A percentile compares a stretch with the other conserved stretches of the same genome.
Conservation (phyloP, 2,113 vertebrate genomes). For the Ictalurus furcatus region DNA sequence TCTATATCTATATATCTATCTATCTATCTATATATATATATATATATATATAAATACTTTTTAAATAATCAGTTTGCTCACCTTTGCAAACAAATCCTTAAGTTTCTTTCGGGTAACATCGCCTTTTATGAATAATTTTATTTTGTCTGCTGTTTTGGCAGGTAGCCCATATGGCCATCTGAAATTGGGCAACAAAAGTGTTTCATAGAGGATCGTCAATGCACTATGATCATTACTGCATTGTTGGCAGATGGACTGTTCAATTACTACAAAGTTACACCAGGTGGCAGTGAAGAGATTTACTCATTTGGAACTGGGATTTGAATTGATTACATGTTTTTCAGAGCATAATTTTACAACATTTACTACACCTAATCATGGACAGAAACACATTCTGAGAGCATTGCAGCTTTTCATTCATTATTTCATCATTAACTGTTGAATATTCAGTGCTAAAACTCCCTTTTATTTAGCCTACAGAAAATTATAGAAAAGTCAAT, state of each 20-base stretch:
- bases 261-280: not conserved
- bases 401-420: slow-evolving; percentile 4
- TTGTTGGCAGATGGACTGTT: not conserved
- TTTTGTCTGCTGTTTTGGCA: not conserved
- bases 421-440: not conserved
- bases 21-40: no score
- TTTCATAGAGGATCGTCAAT: not conserved
- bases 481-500: not conserved
- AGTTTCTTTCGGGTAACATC: not conserved
- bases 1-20: no score
- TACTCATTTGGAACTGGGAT: not conserved
- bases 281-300: slow-evolving; percentile 23
- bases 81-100: not conserved
- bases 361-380: not conserved
- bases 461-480: not conserved
- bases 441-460: not conserved
- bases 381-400: not conserved
- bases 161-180: not conserved
- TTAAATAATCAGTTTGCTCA: not conserved
- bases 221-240: not conserved
- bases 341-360: not conserved
- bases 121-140: not conserved
- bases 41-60: not conserved
- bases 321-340: not conserved
- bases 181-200: not conserved